Evolutionary conservation across 1,140 invertebrate species (phyloP), one percentile per base, ranked within the genome.

Genomic region (Saccostrea echinata): DNA sequence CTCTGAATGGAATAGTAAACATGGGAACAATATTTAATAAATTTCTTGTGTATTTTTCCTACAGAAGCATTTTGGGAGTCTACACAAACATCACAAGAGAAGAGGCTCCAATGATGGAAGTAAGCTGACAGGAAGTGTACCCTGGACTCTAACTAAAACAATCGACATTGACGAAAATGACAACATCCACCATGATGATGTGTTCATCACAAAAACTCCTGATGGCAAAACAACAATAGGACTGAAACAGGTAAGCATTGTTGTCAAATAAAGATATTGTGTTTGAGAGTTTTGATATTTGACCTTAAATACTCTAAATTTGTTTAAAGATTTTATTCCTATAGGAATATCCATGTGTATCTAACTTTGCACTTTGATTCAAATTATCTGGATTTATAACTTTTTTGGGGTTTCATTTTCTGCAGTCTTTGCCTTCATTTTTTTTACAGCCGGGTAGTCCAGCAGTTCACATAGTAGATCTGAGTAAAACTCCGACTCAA

Each of bases 401-500:
- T 43, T 4, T 9, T 3, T 43, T 43, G n/a, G n/a, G n/a, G 4
- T 43, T 2, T 8, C 43, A 43, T 43, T 2, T 43, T 43, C 1
- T 43, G 6, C 1, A 43, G 35, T 43, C 27, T 30, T 83, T 51
- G 33, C n/a, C 9, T 83, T 53, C 18, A n/a, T n/a, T n/a, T n/a
- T n/a, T 83, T 43, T 53, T 85, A 76, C 83, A 91, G 91, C 68
- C 88, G 21, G 80, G 85, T 51, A 91, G 89, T 87, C 91, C 92
- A 80, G 90, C 91, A 3, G 91, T 92, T 24, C 91, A 91, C 55
- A 91, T 91, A 0, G 91, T 90, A 13, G 90, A 90, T 35, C 53
- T 91, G 30, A 68, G 76, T 55, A 84, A 84, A 80, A 83, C 90
- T 51, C 83, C 91, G 35, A 88, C 57, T n/a, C 86, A 81, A 3